phyloP scores from a whole-genome alignment of 2,888 invertebrate genomes.

The Sphaeridia pumilis region DNA sequence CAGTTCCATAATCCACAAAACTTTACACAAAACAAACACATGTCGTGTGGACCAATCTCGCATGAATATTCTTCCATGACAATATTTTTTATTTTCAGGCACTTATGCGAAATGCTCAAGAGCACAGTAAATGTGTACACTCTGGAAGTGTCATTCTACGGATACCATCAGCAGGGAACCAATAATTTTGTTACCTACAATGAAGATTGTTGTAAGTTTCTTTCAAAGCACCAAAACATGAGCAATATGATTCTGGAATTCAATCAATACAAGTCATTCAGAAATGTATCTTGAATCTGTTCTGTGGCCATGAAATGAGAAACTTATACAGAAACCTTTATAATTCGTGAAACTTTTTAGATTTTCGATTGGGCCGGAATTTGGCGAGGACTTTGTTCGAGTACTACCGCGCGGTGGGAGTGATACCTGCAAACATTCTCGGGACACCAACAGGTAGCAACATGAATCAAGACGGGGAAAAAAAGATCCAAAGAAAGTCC shows the following conservation, averaged over 20 bases:
- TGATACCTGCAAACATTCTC: slow-evolving; percentile 47
- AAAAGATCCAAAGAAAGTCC: slow-evolving; percentile 39
- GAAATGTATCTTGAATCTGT: too few species aligned
- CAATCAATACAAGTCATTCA: too few species aligned
- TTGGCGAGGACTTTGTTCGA: slow-evolving; percentile 63
- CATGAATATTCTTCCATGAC: background rate
- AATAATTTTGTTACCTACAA: slow-evolving; percentile 71
- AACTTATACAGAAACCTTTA: too few species aligned
- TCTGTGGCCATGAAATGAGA: too few species aligned
- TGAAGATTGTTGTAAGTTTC: slow-evolving; percentile 91
- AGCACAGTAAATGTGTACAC: slow-evolving; percentile 78
- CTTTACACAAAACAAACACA: too few species aligned
- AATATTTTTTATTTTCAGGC: slow-evolving; percentile 38
- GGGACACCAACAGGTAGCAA: slow-evolving; percentile 39
- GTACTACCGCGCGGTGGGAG: slow-evolving; percentile 64
- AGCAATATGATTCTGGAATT: background rate
- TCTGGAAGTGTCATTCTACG: slow-evolving; percentile 78
- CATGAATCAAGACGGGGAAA: slow-evolving; percentile 44
- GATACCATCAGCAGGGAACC: slow-evolving; percentile 60
- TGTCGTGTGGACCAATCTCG: background rate
- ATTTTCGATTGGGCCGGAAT: slow-evolving; percentile 66
- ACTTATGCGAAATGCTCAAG: slow-evolving; percentile 58
- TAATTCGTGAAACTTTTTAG: slow-evolving; percentile 41
- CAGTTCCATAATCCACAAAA: too few species aligned
- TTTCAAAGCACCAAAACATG: slow-evolving; percentile 1